Evolutionary conservation across 2,113 vertebrate genomes (phyloP).

Genomic region (Okapia johnstoni): DNA sequence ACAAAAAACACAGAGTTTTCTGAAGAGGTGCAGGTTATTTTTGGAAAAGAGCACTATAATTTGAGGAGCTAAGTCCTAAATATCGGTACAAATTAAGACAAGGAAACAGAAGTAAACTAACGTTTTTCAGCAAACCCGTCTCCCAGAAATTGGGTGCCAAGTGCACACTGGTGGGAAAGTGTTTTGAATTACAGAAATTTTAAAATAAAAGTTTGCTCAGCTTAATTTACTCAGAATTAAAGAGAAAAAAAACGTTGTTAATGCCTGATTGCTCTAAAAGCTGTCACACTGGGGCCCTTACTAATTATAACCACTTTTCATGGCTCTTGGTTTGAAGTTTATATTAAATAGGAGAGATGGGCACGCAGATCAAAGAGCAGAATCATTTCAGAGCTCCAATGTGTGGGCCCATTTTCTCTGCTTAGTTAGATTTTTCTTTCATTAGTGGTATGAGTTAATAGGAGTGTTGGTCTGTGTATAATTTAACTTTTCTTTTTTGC

Average conservation of each 20-base stretch:
- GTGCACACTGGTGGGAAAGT: not conserved
- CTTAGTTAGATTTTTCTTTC: slow-evolving; percentile 68
- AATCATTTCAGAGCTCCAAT: slow-evolving; percentile 38
- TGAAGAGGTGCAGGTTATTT: not conserved
- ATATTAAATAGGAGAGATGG: slow-evolving; percentile 61
- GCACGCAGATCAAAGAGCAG: slow-evolving; percentile 62
- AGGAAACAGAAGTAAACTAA: not conserved
- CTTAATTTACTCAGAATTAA: slow-evolving; percentile 44
- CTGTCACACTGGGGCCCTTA: slow-evolving; percentile 43
- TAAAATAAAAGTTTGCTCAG: slow-evolving; percentile 39
- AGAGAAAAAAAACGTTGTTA: slow-evolving; percentile 29
- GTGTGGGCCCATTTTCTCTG: slow-evolving; percentile 66
- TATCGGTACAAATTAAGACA: not conserved
- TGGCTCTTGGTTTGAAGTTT: slow-evolving; percentile 69
- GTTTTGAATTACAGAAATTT: slow-evolving; percentile 14
- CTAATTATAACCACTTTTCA: slow-evolving; percentile 70
- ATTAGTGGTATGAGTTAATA: slow-evolving; percentile 70
- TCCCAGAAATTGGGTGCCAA: not conserved
- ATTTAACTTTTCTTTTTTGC: slow-evolving; percentile 45
- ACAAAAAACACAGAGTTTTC: not conserved
- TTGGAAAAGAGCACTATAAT: slow-evolving; percentile 35
- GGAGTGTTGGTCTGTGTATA: slow-evolving; percentile 62
- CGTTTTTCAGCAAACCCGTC: not conserved
- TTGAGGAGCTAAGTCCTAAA: not conserved
- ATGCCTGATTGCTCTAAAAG: slow-evolving; percentile 37